These are phyloP conservation scores for Apamea sordens DNA, from an alignment of 2,888 invertebrate species.

Conservation along the genomic window DNA sequence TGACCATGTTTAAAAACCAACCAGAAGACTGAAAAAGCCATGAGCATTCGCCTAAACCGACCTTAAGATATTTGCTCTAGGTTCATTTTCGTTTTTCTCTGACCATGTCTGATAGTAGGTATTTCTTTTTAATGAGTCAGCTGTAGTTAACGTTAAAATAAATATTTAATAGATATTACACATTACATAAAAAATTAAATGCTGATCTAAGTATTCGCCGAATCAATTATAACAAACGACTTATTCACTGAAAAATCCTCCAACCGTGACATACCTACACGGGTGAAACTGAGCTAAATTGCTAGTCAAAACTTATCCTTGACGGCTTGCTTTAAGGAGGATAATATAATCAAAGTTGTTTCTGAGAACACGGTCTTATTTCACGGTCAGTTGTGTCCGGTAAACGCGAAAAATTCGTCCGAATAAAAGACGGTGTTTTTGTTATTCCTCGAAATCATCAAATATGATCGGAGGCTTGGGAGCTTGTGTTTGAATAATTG, in stretches of 20 bases:
- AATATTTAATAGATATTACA: background rate
- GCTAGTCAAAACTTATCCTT: constrained; percentile 51
- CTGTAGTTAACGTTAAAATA: background rate
- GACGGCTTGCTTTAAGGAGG: constrained; percentile 59
- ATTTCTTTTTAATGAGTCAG: background rate
- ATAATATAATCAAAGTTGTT: constrained; percentile 75
- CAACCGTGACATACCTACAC: constrained; percentile 43
- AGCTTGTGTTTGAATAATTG: constrained; percentile 17
- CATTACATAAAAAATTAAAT: background rate
- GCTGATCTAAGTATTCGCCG: constrained; percentile 40
- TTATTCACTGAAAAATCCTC: constrained; percentile 40
- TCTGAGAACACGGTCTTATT: constrained; percentile 80
- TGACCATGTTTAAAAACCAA: no score
- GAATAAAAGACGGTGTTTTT: constrained; percentile 37
- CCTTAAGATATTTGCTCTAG: no score
- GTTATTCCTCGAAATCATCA: constrained; percentile 61
- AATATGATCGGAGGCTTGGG: constrained; percentile 25
- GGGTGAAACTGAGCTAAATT: constrained; percentile 37
- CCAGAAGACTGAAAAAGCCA: no score
- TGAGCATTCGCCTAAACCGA: no score
- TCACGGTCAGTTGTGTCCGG: constrained; percentile 82
- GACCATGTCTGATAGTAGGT: background rate
- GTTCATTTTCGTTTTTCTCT: no score
- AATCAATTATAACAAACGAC: constrained; percentile 43
- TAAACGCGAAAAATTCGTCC: constrained; percentile 64